A percentile compares a stretch with the other conserved stretches of the same genome.
Evolutionary conservation across 2,113 vertebrate genomes (phyloP).

Genomic region (Muntiacus reevesi): DNA sequence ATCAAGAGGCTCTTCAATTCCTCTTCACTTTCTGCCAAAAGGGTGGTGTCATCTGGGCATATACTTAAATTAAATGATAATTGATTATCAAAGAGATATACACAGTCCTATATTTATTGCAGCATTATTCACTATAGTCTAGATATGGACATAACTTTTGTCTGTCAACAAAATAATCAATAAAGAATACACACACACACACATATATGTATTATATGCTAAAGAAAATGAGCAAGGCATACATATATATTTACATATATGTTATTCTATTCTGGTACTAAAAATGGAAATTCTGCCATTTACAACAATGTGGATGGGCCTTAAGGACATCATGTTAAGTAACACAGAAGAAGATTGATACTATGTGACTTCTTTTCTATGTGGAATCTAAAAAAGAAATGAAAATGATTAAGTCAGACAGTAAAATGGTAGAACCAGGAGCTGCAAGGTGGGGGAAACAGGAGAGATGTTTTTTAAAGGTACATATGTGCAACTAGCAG

Average conservation of each 20-base stretch:
- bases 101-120: neutral
- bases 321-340: neutral
- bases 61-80: neutral
- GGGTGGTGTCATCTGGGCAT: neutral
- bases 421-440: neutral
- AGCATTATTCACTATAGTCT: neutral
- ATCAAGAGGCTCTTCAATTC: neutral
- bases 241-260: neutral
- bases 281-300: neutral
- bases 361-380: neutral
- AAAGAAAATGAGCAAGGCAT: neutral
- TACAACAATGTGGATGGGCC: neutral
- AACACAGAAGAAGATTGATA: neutral
- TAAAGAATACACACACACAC: neutral
- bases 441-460: neutral
- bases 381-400: neutral
- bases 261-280: neutral
- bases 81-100: neutral
- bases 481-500: neutral
- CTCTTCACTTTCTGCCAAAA: neutral
- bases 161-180: neutral
- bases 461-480: neutral
- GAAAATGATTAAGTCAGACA: neutral
- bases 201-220: neutral
- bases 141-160: neutral